phyloP scores from a whole-genome alignment of 1,140 invertebrate genomes.

The Stenopsyche tienmushanensis region DNA sequence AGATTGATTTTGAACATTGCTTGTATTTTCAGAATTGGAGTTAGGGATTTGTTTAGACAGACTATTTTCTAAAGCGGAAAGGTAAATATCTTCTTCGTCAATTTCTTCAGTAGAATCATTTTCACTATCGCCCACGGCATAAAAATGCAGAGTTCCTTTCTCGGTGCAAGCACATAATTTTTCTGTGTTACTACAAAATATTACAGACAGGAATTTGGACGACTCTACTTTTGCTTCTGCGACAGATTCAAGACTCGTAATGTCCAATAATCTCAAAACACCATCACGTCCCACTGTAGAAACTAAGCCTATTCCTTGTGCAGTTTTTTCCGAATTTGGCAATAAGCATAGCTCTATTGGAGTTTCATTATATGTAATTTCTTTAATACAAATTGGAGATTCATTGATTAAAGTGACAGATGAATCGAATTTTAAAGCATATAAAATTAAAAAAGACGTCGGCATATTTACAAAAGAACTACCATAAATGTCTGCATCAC shows the following conservation, averaged over 20 bases:
- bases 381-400: conserved; percentile 62
- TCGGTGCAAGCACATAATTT: conserved; percentile 79
- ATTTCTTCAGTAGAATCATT: conserved; percentile 68
- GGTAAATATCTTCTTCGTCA: conserved; percentile 63
- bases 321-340: conserved; percentile 57
- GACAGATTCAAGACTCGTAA: conserved; percentile 63
- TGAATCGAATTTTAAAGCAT: conserved; percentile 59
- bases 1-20: conserved; percentile 14
- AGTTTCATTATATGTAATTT: conserved; percentile 62
- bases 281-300: conserved; percentile 67
- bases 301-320: conserved; percentile 47
- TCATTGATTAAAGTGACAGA: conserved; percentile 60
- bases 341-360: conserved; percentile 69
- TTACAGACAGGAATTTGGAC: conserved; percentile 71
- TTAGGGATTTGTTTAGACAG: conserved; percentile 37
- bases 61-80: conserved; percentile 45
- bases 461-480: conserved; percentile 11
- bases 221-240: conserved; percentile 64
- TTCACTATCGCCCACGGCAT: conserved; percentile 70
- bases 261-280: conserved; percentile 64
- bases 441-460: conserved; percentile 50
- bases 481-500: conserved; percentile 9
- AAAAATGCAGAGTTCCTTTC: conserved; percentile 79
- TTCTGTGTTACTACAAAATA: conserved; percentile 80
- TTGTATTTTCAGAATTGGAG: conserved; percentile 50